phyloP scores from a whole-genome alignment of 2,888 invertebrate genomes.

The Kryphioiulus occultus region DNA sequence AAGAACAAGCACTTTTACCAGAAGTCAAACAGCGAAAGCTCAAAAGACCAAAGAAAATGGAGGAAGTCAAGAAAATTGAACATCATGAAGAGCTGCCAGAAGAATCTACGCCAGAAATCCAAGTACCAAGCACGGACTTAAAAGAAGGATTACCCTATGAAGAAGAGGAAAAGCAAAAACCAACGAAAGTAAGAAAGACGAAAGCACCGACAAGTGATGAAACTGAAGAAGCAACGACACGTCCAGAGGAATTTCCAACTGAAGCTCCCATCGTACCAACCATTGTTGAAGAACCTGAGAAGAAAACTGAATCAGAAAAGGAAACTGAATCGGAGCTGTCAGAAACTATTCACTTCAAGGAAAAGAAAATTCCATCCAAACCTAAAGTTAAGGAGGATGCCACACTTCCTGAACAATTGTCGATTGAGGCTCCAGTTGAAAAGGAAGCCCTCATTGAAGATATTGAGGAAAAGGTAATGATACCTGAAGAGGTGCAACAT shows the following conservation, averaged over 20 bases:
- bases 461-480: background rate
- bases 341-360: background rate
- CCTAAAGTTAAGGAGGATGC: background rate
- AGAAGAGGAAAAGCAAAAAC: slow-evolving; percentile 31
- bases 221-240: background rate
- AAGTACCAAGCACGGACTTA: background rate
- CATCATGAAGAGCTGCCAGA: background rate
- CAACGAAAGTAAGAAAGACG: background rate
- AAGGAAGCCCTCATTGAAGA: background rate
- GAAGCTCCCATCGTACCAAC: background rate
- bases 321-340: background rate
- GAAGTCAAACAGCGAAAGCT: slow-evolving; percentile 41
- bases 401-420: background rate
- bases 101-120: background rate
- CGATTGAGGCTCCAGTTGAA: background rate
- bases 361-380: background rate
- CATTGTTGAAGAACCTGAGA: background rate
- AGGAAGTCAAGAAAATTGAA: background rate
- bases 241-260: background rate
- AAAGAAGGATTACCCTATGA: background rate
- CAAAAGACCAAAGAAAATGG: slow-evolving; percentile 17
- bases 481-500: background rate
- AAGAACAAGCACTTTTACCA: slow-evolving; percentile 29
- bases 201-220: background rate
- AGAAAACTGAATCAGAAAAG: background rate